Evolutionary conservation across 1,140 invertebrate genomes (phyloP).

Genomic region (Tribolium castaneum): DNA sequence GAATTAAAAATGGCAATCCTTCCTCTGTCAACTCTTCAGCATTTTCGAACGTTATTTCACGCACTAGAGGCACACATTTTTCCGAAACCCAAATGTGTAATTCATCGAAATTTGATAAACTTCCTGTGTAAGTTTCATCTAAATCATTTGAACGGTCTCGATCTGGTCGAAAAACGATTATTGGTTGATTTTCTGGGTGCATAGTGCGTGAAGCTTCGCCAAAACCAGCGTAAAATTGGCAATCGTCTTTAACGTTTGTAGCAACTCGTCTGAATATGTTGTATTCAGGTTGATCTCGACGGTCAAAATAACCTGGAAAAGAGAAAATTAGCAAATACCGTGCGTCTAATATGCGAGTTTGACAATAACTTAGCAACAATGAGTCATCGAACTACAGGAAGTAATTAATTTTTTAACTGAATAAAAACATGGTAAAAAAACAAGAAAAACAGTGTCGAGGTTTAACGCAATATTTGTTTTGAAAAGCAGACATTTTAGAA

Average conservation of each 20-base stretch:
- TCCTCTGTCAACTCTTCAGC: slow-evolving; percentile 99
- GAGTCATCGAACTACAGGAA: too few relatives aligned
- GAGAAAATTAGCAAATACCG: too few relatives aligned
- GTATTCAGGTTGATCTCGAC: slow-evolving; percentile 83
- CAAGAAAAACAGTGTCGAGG: too few relatives aligned
- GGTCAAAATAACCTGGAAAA: slow-evolving; percentile 80
- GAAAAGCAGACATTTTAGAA: too few relatives aligned
- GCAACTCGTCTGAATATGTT: slow-evolving; percentile 85
- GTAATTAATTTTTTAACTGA: too few relatives aligned
- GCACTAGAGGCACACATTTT: slow-evolving; percentile 87
- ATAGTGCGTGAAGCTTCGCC: slow-evolving; percentile 86
- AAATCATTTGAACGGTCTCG: slow-evolving; percentile 81
- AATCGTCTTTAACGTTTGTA: slow-evolving; percentile 93
- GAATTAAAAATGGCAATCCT: slow-evolving; percentile 97
- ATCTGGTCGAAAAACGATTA: slow-evolving; percentile 85
- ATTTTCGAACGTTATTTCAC: slow-evolving; percentile 99
- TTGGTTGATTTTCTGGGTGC: slow-evolving; percentile 83
- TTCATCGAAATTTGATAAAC: slow-evolving; percentile 80
- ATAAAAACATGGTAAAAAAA: too few relatives aligned
- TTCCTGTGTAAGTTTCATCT: slow-evolving; percentile 84
- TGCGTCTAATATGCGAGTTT: too few relatives aligned
- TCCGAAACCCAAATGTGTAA: slow-evolving; percentile 88
- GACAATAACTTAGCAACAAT: too few relatives aligned
- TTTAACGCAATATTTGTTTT: too few relatives aligned
- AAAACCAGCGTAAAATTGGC: slow-evolving; percentile 92